A percentile compares a stretch with the other conserved stretches of the same genome.
Conservation (phyloP, 2,888 invertebrate species). For the Xestia sexstrigata region DNA sequence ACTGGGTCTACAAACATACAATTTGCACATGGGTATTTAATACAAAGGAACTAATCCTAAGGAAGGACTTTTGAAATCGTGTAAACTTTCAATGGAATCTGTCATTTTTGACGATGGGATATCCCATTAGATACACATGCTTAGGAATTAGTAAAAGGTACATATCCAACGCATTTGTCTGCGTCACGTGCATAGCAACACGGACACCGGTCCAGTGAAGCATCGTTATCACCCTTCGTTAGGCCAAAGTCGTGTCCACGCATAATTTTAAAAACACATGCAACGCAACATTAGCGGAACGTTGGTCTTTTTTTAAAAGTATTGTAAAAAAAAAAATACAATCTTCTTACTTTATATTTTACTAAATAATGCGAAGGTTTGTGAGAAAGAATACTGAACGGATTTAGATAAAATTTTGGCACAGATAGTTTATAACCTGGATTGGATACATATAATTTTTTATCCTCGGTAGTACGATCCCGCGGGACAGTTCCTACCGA, state of each 20-base stretch:
- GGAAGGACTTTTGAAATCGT: not conserved
- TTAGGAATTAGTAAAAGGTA: not conserved
- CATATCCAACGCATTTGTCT: conserved; percentile 37
- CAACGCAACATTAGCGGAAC: conserved; percentile 44
- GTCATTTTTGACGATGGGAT: not conserved
- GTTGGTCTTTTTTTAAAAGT: conserved; percentile 29
- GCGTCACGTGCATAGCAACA: conserved; percentile 35
- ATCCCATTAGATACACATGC: not conserved
- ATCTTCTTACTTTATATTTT: no score
- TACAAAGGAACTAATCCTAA: not conserved
- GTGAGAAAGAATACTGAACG: no score
- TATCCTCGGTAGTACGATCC: no score
- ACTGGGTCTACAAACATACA: not conserved
- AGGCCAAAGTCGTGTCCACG: conserved; percentile 64
- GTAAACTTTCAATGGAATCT: no score
- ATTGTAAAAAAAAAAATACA: not conserved
- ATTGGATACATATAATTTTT: no score
- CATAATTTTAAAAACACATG: conserved; percentile 67
- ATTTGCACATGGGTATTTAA: not conserved
- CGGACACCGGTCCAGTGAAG: conserved; percentile 34
- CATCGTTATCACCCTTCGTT: conserved; percentile 57
- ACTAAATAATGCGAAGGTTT: no score
- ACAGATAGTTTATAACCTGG: no score
- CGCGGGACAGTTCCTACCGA: no score
- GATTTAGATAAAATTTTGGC: no score